A percentile compares a stretch with the other conserved stretches of the same genome.
Conservation (phyloP, 2,113 vertebrate species). For the Phycodurus eques region DNA sequence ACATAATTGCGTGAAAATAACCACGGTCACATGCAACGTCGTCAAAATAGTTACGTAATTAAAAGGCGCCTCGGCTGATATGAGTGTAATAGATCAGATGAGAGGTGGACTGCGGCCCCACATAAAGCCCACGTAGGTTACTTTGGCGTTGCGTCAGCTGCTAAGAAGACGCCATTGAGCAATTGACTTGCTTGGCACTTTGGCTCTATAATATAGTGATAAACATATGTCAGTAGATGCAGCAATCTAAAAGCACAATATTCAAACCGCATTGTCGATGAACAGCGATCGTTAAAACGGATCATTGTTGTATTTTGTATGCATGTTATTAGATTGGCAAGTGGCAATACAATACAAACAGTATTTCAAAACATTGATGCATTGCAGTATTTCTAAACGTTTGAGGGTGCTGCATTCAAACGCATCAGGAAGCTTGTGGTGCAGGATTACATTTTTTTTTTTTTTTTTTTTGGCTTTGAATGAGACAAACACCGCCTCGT, state of each 20-base stretch:
- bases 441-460: conserved; percentile 33
- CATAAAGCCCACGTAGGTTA: background rate
- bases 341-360: background rate
- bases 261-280: too few relatives aligned
- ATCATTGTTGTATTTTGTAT: too few relatives aligned
- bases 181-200: too few relatives aligned
- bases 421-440: conserved; percentile 12
- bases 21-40: background rate
- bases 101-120: background rate
- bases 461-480: conserved; percentile 43
- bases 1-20: background rate
- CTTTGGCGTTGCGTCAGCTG: background rate
- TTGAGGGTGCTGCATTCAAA: too few relatives aligned
- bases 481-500: conserved; percentile 62
- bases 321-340: too few relatives aligned
- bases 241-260: too few relatives aligned
- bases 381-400: background rate
- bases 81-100: conserved; percentile 9
- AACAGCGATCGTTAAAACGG: too few relatives aligned
- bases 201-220: too few relatives aligned
- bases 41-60: background rate
- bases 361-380: too few relatives aligned
- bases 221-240: too few relatives aligned
- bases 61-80: background rate
- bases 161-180: background rate